phyloP scores from a whole-genome alignment of 2,113 vertebrate genomes.

The Onychostruthus taczanowskii region DNA sequence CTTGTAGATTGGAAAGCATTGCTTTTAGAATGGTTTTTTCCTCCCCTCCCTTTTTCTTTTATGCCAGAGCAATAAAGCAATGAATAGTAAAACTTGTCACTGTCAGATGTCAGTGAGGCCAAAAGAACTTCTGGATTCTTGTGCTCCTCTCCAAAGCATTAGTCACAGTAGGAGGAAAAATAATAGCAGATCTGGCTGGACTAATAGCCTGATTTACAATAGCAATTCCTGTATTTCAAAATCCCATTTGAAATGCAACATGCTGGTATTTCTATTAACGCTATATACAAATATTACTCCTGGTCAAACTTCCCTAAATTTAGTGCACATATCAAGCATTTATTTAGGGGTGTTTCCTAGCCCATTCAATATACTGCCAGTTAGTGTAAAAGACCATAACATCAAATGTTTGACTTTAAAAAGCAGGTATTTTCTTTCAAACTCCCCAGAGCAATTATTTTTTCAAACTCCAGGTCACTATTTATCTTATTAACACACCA shows the following conservation, averaged over 20 bases:
- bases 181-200: not conserved
- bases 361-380: not conserved
- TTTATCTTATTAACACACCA: not conserved
- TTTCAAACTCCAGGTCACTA: not conserved
- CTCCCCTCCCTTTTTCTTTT: rapidly evolving
- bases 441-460: not conserved
- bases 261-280: not conserved
- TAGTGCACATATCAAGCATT: not conserved
- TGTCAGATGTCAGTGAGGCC: not conserved
- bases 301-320: not conserved
- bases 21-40: not conserved
- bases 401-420: not conserved
- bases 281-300: not conserved
- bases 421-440: not conserved
- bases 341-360: not conserved
- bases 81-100: not conserved
- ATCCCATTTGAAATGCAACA: not conserved
- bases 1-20: not conserved
- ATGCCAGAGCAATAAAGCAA: not conserved
- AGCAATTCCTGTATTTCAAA: not conserved
- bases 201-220: not conserved
- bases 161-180: not conserved
- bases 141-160: not conserved
- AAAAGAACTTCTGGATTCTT: not conserved
- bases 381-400: not conserved